Conservation (phyloP, 2,797 vertebrate species). For the Falco cherrug region DNA sequence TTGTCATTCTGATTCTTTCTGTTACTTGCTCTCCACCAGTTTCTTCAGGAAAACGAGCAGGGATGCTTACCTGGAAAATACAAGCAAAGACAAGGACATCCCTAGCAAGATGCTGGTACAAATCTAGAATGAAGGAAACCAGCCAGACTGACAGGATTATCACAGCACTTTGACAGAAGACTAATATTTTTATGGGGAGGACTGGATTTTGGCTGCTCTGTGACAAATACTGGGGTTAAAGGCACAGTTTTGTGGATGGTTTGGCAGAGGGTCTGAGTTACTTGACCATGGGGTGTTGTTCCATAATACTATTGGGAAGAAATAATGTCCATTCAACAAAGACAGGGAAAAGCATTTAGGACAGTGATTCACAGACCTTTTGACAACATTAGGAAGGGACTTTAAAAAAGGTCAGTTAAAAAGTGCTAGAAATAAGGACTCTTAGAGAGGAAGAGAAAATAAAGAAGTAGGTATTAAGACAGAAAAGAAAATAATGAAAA, state of each 20-base stretch:
- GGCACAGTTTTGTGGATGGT: neutral
- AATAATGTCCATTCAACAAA: neutral
- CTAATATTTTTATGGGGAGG: neutral
- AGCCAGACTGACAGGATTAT: neutral
- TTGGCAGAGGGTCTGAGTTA: neutral
- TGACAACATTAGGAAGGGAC: neutral
- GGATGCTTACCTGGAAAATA: neutral
- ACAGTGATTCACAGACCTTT: neutral
- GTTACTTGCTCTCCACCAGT: neutral
- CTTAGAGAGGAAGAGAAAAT: neutral
- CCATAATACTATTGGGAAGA: neutral
- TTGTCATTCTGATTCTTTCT: neutral
- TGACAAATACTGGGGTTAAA: neutral
- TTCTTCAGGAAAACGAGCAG: neutral
- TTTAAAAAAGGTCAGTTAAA: neutral
- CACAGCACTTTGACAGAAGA: neutral
- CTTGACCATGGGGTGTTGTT: neutral
- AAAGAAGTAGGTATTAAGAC: neutral
- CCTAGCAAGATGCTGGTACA: neutral
- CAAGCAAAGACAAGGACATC: neutral
- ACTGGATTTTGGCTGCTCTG: neutral
- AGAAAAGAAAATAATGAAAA: neutral
- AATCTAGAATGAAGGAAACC: neutral
- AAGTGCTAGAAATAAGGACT: neutral
- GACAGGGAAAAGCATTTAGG: neutral